Percentiles rank a stretch among this genome's conserved stretches.
Conservation (phyloP, 1,140 invertebrate species). For the Hylyphantes graminicola region DNA sequence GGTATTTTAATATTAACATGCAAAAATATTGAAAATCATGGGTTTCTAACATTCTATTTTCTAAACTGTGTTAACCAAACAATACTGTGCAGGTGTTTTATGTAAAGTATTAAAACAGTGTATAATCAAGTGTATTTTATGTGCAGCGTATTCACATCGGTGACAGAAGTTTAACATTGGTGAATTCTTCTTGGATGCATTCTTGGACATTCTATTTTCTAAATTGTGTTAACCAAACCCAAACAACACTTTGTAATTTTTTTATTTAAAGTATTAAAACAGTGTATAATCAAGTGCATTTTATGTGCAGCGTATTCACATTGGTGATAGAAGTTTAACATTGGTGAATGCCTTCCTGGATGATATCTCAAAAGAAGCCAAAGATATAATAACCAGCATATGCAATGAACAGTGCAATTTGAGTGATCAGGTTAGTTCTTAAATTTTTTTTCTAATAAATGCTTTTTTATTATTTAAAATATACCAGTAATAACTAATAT, state of each 20-base stretch:
- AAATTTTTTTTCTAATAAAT: background rate
- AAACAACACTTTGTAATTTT: slow-evolving; percentile 44
- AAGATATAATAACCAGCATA: slow-evolving; percentile 98
- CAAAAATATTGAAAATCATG: no score
- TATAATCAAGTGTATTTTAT: slow-evolving; percentile 61
- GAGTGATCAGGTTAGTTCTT: slow-evolving; percentile 79
- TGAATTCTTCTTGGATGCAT: slow-evolving; percentile 97
- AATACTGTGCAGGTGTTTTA: slow-evolving; percentile 43
- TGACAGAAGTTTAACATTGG: slow-evolving; percentile 93
- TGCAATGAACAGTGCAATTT: slow-evolving; percentile 97
- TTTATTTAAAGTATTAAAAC: no score
- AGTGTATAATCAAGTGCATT: slow-evolving; percentile 61
- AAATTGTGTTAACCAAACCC: slow-evolving; percentile 33
- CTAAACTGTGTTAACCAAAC: slow-evolving; percentile 34
- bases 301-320: slow-evolving; percentile 80
- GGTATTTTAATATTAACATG: no score
- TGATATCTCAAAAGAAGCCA: slow-evolving; percentile 98
- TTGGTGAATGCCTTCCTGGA: slow-evolving; percentile 98
- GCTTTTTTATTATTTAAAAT: background rate
- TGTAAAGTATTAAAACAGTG: no score
- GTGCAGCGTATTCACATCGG: slow-evolving; percentile 87
- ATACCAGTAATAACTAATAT: background rate
- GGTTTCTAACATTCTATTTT: background rate
- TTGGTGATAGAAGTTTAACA: slow-evolving; percentile 92
- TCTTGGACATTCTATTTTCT: background rate